phyloP scores from a whole-genome alignment of 2,797 vertebrate species.

The Lophius americanus region DNA sequence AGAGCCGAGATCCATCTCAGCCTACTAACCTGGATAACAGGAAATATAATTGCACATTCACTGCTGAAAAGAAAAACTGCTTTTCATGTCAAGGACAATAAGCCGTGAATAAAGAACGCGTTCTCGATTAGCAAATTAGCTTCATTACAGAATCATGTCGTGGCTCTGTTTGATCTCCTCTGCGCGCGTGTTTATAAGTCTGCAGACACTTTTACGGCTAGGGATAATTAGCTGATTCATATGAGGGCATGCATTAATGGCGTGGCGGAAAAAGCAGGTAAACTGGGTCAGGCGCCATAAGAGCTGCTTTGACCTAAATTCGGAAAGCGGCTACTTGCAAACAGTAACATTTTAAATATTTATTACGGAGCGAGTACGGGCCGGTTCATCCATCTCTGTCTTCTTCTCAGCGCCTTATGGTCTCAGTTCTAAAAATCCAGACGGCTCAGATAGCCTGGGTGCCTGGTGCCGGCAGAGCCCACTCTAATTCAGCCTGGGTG shows the following conservation, averaged over 20 bases:
- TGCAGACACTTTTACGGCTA: conserved; percentile 50
- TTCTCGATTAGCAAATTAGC: conserved; percentile 63
- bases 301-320: conserved; percentile 72
- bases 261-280: conserved; percentile 53
- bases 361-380: conserved; percentile 21
- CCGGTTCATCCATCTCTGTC: conserved; percentile 16
- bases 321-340: conserved; percentile 42
- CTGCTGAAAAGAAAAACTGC: conserved; percentile 26
- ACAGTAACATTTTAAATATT: conserved; percentile 60
- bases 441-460: conserved; percentile 44
- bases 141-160: conserved; percentile 57
- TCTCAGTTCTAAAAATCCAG: conserved; percentile 40
- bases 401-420: conserved; percentile 22
- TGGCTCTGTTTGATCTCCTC: conserved; percentile 67
- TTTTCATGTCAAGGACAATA: conserved; percentile 56
- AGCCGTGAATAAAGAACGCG: conserved; percentile 42
- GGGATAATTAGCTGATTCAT: conserved; percentile 70
- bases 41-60: conserved; percentile 58
- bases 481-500: conserved; percentile 56
- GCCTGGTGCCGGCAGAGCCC: conserved; percentile 40
- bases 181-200: conserved; percentile 59
- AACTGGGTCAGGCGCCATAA: conserved; percentile 68
- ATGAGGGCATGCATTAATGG: conserved; percentile 45
- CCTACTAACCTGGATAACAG: conserved; percentile 68
- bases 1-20: conserved; percentile 33